Evolutionary conservation across 2,888 invertebrate genomes (phyloP).

Genomic region (Epirrita christyi): DNA sequence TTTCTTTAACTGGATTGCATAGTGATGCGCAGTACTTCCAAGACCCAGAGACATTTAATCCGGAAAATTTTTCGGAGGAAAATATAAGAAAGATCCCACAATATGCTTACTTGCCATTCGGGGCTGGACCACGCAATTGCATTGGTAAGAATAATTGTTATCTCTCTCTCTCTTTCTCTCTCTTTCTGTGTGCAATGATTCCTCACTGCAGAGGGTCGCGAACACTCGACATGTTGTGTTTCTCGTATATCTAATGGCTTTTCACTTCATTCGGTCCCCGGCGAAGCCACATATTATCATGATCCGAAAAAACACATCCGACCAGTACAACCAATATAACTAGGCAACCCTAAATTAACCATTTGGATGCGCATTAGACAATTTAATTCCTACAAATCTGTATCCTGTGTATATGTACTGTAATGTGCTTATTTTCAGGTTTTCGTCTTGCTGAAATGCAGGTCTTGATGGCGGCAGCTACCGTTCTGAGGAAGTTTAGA

Average conservation of each 20-base stretch:
- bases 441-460: constrained; percentile 50
- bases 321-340: no score
- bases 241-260: no score
- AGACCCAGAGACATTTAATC: constrained; percentile 49
- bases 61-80: constrained; percentile 48
- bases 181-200: no score
- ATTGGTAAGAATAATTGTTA: constrained; percentile 42
- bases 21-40: constrained; percentile 51
- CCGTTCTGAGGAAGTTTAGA: constrained; percentile 44
- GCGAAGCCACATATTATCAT: no score
- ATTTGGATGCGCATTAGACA: no score
- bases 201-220: no score
- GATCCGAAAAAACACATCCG: no score
- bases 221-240: no score
- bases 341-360: no score
- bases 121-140: constrained; percentile 53
- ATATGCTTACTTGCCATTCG: constrained; percentile 39
- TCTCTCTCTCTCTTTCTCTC: no score
- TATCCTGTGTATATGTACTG: not conserved
- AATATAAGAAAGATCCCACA: constrained; percentile 38
- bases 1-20: constrained; percentile 43
- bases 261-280: no score
- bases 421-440: constrained; percentile 34
- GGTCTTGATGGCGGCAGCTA: constrained; percentile 43
- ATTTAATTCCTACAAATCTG: no score